phyloP scores from a whole-genome alignment of 1,140 invertebrate genomes.

The Drosophila azteca region DNA sequence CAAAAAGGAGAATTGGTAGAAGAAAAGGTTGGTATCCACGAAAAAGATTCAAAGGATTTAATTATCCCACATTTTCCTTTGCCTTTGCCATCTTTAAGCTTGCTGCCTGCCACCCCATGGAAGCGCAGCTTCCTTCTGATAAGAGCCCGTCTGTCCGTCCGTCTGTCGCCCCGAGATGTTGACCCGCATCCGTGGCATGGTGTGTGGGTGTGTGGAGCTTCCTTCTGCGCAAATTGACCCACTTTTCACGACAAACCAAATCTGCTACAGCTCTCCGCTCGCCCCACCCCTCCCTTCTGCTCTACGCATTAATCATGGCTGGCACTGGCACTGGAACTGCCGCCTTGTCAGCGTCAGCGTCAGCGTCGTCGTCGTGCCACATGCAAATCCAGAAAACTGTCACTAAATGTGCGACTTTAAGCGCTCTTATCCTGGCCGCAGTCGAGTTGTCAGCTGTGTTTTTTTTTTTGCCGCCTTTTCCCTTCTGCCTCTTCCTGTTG shows the following conservation, averaged over 20 bases:
- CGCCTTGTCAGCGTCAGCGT: slow-evolving; percentile 60
- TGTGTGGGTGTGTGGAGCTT: neutral
- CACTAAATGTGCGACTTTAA: slow-evolving; percentile 81
- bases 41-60: too few species aligned
- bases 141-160: too few species aligned
- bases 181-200: too few species aligned
- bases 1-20: too few species aligned
- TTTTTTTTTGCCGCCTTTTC: too few species aligned
- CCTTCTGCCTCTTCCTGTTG: slow-evolving; percentile 48
- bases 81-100: neutral
- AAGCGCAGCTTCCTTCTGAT: too few species aligned
- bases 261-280: slow-evolving; percentile 8
- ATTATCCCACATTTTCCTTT: too few species aligned
- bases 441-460: slow-evolving; percentile 9
- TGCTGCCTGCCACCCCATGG: too few species aligned
- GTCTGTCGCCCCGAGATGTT: neutral
- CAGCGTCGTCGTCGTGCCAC: slow-evolving; percentile 19
- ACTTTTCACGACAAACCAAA: slow-evolving; percentile 10
- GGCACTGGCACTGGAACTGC: slow-evolving; percentile 47
- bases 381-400: slow-evolving; percentile 79
- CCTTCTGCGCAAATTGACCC: slow-evolving; percentile 24
- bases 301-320: slow-evolving; percentile 75
- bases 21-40: neutral
- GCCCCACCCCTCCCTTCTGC: slow-evolving; percentile 41
- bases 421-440: slow-evolving; percentile 70